Conservation (phyloP, 2,797 vertebrate species). For the Neopelma chrysocephalum region DNA sequence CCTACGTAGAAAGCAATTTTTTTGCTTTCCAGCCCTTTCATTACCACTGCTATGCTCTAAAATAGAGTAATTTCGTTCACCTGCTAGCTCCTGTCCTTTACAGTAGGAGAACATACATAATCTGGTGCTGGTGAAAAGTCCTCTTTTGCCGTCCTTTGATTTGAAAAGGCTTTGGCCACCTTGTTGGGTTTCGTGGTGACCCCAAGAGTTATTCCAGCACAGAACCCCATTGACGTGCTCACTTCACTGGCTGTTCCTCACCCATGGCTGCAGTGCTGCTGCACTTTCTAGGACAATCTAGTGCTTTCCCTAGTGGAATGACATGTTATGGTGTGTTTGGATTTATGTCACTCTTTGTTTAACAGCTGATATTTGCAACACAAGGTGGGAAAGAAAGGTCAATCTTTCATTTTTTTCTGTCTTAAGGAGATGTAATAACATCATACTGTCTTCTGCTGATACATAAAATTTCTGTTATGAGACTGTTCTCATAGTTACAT, state of each 20-base stretch:
- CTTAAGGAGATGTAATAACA: background rate
- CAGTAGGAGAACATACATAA: accelerated
- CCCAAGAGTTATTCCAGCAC: accelerated
- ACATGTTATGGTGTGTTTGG: background rate
- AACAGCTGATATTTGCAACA: background rate
- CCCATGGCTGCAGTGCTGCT: accelerated
- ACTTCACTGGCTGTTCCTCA: accelerated
- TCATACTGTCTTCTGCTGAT: background rate
- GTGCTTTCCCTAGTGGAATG: background rate
- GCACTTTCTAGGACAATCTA: background rate
- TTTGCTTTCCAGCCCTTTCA: background rate
- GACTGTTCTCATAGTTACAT: background rate
- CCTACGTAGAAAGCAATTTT: accelerated
- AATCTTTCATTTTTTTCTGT: background rate
- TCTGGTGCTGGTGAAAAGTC: background rate
- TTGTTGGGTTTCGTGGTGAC: background rate
- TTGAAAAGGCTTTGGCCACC: background rate
- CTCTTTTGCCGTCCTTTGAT: background rate
- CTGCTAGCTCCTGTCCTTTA: background rate
- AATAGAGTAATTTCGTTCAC: background rate
- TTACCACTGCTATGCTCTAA: background rate
- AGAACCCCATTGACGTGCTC: accelerated
- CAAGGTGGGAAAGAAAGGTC: background rate
- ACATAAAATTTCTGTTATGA: background rate
- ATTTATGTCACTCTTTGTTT: background rate